phyloP scores from a whole-genome alignment of 1,140 invertebrate species.

The Ips nitidus region DNA sequence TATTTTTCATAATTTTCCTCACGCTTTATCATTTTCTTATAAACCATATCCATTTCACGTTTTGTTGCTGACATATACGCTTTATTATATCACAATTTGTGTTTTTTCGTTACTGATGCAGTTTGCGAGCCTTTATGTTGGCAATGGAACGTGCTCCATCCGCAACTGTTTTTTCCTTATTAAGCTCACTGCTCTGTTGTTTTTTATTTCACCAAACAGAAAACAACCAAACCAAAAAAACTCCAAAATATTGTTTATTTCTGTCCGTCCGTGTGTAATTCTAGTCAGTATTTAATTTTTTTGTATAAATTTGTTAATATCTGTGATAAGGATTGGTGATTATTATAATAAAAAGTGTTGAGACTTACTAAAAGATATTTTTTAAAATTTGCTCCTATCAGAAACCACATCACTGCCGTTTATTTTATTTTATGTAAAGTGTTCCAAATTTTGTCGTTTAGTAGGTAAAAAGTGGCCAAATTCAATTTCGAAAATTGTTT shows the following conservation, averaged over 20 bases:
- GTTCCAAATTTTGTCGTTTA: too few relatives aligned
- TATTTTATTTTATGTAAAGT: too few relatives aligned
- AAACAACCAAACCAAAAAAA: constrained; percentile 17
- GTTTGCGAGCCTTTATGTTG: background rate
- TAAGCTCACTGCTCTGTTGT: constrained; percentile 15
- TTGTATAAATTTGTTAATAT: constrained; percentile 31
- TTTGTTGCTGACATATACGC: constrained; percentile 17
- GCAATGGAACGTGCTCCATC: constrained; percentile 19
- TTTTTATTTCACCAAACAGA: constrained; percentile 22
- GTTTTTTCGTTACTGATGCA: background rate
- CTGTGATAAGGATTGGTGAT: constrained; percentile 34
- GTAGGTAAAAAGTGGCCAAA: too few relatives aligned
- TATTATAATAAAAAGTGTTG: constrained; percentile 27
- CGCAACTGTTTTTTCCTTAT: constrained; percentile 19
- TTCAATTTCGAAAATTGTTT: too few relatives aligned
- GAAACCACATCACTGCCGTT: too few relatives aligned
- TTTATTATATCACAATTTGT: background rate
- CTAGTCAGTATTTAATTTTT: constrained; percentile 34
- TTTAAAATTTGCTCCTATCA: constrained; percentile 19
- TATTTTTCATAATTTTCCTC: constrained; percentile 48
- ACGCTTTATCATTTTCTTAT: constrained; percentile 29
- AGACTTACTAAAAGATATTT: constrained; percentile 26
- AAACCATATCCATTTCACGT: constrained; percentile 33
- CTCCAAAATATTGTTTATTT: constrained; percentile 6
- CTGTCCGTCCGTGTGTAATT: constrained; percentile 22